Percentiles rank a stretch among this genome's conserved stretches.
Evolutionary conservation across 1,140 invertebrate genomes (phyloP).

Genomic region (Coptotermes formosanus): DNA sequence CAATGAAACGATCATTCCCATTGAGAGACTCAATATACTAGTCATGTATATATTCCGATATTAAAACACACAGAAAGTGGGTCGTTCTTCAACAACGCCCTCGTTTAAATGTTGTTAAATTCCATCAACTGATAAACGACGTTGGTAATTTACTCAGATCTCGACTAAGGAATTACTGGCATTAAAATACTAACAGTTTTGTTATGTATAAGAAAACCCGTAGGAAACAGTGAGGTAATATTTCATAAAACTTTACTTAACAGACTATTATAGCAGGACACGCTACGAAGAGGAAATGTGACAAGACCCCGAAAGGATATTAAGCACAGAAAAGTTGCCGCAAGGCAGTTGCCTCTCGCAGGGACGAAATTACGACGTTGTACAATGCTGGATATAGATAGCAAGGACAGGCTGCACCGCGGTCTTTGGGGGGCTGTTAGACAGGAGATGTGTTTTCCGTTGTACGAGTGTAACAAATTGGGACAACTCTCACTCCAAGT

Average conservation of each 20-base stretch:
- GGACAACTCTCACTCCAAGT: neutral
- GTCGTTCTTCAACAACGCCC: too few species aligned
- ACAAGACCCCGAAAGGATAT: neutral
- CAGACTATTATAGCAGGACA: neutral
- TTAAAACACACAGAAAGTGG: too few species aligned
- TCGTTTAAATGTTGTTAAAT: too few species aligned
- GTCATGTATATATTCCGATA: too few species aligned
- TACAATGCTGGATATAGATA: neutral
- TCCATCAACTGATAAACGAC: too few species aligned
- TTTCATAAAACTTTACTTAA: constrained; percentile 11
- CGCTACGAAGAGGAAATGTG: neutral
- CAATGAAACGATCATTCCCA: too few species aligned
- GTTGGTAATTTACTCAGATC: too few species aligned
- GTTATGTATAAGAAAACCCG: neutral
- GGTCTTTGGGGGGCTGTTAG: neutral
- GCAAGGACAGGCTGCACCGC: neutral
- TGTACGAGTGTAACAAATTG: neutral
- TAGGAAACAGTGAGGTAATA: neutral
- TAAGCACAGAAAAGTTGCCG: neutral
- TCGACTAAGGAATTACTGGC: too few species aligned
- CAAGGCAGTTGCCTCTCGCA: neutral
- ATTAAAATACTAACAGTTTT: neutral
- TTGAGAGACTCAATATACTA: too few species aligned
- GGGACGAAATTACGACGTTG: constrained; percentile 4
- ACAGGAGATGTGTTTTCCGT: neutral